Evolutionary conservation across 2,888 invertebrate genomes (phyloP).

Genomic region (Kuschelorhynchus macadamiae): DNA sequence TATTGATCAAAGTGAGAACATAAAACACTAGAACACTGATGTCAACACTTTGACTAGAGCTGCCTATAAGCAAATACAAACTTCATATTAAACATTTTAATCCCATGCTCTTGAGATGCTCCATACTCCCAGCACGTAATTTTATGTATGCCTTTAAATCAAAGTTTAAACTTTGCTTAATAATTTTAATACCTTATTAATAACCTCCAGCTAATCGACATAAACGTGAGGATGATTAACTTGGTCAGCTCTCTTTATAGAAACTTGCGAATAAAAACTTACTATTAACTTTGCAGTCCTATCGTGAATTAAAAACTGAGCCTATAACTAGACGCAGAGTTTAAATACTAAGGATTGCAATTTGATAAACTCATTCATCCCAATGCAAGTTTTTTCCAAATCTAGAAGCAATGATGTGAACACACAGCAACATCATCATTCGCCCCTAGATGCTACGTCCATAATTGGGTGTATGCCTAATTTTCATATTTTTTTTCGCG

Average conservation of each 20-base stretch:
- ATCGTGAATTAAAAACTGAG: not conserved
- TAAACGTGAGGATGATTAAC: constrained; percentile 19
- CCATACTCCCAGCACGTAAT: too few relatives aligned
- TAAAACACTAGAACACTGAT: too few relatives aligned
- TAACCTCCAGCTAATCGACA: constrained; percentile 24
- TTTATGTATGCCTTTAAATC: too few relatives aligned
- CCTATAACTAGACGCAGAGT: not conserved
- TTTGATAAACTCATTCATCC: constrained; percentile 36
- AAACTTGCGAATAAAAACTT: constrained; percentile 32
- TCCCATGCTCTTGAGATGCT: too few relatives aligned
- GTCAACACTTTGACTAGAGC: too few relatives aligned
- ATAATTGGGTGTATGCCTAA: constrained; percentile 31
- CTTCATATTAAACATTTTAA: too few relatives aligned
- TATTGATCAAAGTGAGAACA: too few relatives aligned
- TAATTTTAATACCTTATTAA: too few relatives aligned
- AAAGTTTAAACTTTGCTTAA: too few relatives aligned
- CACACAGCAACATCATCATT: constrained; percentile 11
- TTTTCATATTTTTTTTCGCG: too few relatives aligned
- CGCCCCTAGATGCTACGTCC: constrained; percentile 29
- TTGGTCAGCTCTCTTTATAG: constrained; percentile 44
- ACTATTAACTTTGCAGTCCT: constrained; percentile 15
- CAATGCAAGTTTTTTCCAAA: constrained; percentile 30
- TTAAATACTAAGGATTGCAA: constrained; percentile 31
- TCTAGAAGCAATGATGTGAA: constrained; percentile 28
- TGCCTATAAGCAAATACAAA: too few relatives aligned